phyloP scores from a whole-genome alignment of 2,888 invertebrate species.

The Argyresthia goedartella region DNA sequence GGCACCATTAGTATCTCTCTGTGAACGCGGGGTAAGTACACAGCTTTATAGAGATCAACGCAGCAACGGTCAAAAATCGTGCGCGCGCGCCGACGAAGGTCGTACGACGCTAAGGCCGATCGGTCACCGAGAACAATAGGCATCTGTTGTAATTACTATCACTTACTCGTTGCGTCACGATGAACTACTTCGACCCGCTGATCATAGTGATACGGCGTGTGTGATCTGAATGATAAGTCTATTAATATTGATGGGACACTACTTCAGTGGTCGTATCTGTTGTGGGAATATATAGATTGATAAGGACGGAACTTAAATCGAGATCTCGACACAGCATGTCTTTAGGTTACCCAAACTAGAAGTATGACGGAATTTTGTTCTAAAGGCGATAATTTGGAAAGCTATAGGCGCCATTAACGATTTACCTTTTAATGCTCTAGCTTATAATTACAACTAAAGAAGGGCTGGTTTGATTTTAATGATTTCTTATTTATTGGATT shows the following conservation, averaged over 20 bases:
- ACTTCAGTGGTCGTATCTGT: background rate
- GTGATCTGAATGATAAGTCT: background rate
- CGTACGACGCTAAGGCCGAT: slow-evolving; percentile 45
- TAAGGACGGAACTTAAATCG: background rate
- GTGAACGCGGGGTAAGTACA: background rate
- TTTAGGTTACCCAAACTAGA: too few relatives aligned
- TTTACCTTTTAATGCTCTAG: too few relatives aligned
- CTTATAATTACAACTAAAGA: too few relatives aligned
- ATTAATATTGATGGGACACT: background rate
- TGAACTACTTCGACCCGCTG: slow-evolving; percentile 29
- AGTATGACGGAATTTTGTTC: too few relatives aligned
- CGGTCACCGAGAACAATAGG: slow-evolving; percentile 62
- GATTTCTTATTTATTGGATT: too few relatives aligned
- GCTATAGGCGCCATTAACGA: too few relatives aligned
- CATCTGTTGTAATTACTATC: slow-evolving; percentile 68
- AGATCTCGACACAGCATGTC: too few relatives aligned
- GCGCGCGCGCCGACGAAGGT: slow-evolving; percentile 49
- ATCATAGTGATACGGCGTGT: slow-evolving; percentile 26
- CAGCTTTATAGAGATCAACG: slow-evolving; percentile 27
- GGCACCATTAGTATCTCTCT: too few relatives aligned
- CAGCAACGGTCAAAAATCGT: slow-evolving; percentile 57
- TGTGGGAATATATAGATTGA: background rate
- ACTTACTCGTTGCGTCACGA: slow-evolving; percentile 44
- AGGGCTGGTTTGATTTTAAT: too few relatives aligned
- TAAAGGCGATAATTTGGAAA: too few relatives aligned